Conservation (phyloP, 1,140 invertebrate species). For the Polypedilum vanderplanki region DNA sequence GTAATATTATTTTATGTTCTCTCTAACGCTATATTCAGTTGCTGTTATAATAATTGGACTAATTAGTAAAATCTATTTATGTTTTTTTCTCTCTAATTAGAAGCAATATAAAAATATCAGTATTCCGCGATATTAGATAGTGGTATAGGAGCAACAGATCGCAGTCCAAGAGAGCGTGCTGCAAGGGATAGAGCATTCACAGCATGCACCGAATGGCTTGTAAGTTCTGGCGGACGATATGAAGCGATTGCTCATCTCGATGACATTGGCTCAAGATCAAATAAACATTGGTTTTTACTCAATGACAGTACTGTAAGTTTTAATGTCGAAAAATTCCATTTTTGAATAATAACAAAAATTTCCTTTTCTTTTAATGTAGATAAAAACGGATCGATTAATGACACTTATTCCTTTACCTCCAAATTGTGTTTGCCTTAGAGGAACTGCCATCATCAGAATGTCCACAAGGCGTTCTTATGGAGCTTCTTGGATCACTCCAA, state of each 20-base stretch:
- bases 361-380: conserved; percentile 33
- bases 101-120: conserved; percentile 50
- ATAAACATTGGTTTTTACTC: conserved; percentile 85
- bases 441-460: conserved; percentile 47
- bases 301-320: conserved; percentile 51
- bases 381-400: conserved; percentile 67
- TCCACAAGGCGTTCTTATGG: conserved; percentile 56
- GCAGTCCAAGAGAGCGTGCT: conserved; percentile 56
- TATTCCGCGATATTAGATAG: conserved; percentile 58
- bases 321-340: neutral
- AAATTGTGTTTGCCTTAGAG: conserved; percentile 48
- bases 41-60: neutral
- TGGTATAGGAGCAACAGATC: conserved; percentile 51
- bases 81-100: conserved; percentile 35
- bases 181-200: conserved; percentile 54
- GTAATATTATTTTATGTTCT: neutral
- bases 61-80: neutral
- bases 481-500: conserved; percentile 76
- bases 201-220: conserved; percentile 59
- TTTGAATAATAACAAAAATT: neutral
- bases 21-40: neutral
- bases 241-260: conserved; percentile 65
- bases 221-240: conserved; percentile 58
- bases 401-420: conserved; percentile 63
- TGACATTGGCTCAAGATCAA: conserved; percentile 71